Evolutionary conservation across 2,888 invertebrate species (phyloP).

Genomic region (Branchellion lobata): DNA sequence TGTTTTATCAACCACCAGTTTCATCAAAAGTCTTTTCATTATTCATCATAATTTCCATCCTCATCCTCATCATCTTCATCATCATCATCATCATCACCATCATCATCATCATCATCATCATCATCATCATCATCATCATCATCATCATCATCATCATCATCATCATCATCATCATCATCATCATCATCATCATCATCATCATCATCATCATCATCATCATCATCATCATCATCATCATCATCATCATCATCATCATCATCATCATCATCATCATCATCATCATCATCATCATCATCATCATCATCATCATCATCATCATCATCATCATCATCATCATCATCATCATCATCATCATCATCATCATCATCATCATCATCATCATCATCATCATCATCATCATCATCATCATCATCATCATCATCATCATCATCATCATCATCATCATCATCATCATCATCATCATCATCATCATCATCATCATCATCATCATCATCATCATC

Average conservation of each 20-base stretch:
- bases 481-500: constrained; percentile 31
- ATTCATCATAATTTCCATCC: no score
- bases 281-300: constrained; percentile 18
- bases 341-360: constrained; percentile 6
- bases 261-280: constrained; percentile 25
- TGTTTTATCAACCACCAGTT: no score
- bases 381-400: constrained; percentile 8
- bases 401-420: constrained; percentile 32
- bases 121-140: constrained; percentile 39
- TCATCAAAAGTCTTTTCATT: no score
- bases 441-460: constrained; percentile 36
- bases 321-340: constrained; percentile 13
- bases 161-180: constrained; percentile 35
- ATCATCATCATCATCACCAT: constrained; percentile 27
- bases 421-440: constrained; percentile 37
- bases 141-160: constrained; percentile 42
- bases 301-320: constrained; percentile 6
- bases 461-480: constrained; percentile 36
- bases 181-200: constrained; percentile 45
- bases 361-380: constrained; percentile 20
- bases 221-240: constrained; percentile 41
- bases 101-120: constrained; percentile 18
- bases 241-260: constrained; percentile 38
- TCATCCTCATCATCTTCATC: neutral
- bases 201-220: constrained; percentile 42